Base-by-base conservation (phyloP, 2,797 vertebrate genomes). In the Lepilemur septentrionalis region DNA sequence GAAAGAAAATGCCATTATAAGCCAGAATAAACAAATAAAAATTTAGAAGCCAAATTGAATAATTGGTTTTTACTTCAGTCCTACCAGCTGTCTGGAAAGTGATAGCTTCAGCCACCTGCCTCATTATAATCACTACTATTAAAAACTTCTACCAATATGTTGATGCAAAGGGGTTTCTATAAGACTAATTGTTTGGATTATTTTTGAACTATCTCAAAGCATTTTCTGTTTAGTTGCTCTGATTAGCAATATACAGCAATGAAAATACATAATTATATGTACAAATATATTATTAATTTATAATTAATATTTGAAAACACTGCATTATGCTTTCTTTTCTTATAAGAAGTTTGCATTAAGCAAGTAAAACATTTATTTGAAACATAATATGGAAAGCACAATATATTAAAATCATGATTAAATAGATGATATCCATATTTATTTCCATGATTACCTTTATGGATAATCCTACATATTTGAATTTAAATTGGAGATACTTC, bases 11-110 rank as follows among this genome's bases (percentile, higher is more conserved):
- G 89, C n/a, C n/a, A 48, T 17, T 69, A 57, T 85, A 94, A 96
- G 85, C 72, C 87, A 98, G 95, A 96, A 98, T 50, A 98, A 97
- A 98, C 98, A 97, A 95, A 98, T 59, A 97, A 98, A 98, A 98
- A 72, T 92, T 83, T 94, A 79, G 84, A 91, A 76, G 75, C 83
- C 94, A 97, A 97, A 89, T 25, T 91, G 79, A 96, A 96, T 94
- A 96, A 95, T 98, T 98, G 91, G 79, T 98, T 89, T 96, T 96
- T 80, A 91, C 46, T 76, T 97, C 94, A 97, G 61, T 89, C 81
- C 80, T 96, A 95, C 88, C 98, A 98, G 96, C 95, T 98, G 98
- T 95, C 95, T 98, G 97, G 78, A 98, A 98, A 98, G 93, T 93
- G 82, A 91, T 87, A 95, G 83, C 72, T 80, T 92, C 95, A 81